These are phyloP conservation scores for Rhingia rostrata DNA, from an alignment of 2,888 invertebrate species.

Conservation along the genomic window DNA sequence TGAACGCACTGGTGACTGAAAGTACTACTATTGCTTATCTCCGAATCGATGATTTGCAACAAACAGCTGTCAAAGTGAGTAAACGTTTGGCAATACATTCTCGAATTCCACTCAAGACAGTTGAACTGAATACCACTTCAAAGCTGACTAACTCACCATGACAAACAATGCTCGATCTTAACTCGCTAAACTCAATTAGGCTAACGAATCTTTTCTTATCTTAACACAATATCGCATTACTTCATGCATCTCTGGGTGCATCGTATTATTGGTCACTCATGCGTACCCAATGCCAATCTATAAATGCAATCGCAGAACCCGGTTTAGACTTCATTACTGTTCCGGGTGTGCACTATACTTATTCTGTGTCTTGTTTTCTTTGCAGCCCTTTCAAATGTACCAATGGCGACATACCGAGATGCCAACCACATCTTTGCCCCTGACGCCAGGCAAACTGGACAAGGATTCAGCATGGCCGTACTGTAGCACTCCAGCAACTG, in stretches of 20 bases:
- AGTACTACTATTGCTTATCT: background rate
- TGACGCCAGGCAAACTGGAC: constrained; percentile 90
- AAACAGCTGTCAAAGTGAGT: constrained; percentile 60
- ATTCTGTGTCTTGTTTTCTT: constrained; percentile 19
- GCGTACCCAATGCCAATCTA: constrained; percentile 30
- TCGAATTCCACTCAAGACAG: background rate
- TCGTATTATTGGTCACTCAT: constrained; percentile 35
- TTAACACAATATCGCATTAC: constrained; percentile 42
- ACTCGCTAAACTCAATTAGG: background rate
- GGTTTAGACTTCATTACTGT: constrained; percentile 22
- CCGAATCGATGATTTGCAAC: constrained; percentile 22
- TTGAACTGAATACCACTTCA: constrained; percentile 36
- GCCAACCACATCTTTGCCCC: constrained; percentile 87
- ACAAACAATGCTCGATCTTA: background rate
- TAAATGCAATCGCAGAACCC: constrained; percentile 36
- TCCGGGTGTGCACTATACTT: background rate
- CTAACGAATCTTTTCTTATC: constrained; percentile 15
- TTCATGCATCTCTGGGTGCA: constrained; percentile 12
- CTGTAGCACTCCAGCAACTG: constrained; percentile 79
- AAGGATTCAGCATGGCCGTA: constrained; percentile 89
- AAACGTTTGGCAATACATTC: constrained; percentile 30
- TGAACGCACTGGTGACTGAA: background rate
- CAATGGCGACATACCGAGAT: constrained; percentile 93
- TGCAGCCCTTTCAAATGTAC: constrained; percentile 94
- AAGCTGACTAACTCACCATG: background rate